phyloP scores from a whole-genome alignment of 2,888 invertebrate genomes.

The Bedellia somnulentella region DNA sequence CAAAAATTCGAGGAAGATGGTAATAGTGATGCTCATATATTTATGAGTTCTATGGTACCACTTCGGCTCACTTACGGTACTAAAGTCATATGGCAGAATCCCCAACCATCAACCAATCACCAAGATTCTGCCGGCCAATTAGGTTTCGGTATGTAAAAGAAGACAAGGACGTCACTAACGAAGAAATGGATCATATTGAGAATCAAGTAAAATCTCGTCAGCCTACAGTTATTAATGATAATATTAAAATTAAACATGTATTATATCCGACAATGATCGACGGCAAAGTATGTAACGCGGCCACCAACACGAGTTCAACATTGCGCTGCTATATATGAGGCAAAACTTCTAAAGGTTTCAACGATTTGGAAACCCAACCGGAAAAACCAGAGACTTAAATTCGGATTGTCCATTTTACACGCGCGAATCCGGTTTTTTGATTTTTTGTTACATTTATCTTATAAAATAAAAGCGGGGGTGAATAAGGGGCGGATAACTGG shows the following conservation, averaged over 20 bases:
- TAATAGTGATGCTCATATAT: conserved; percentile 16
- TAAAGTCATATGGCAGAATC: conserved; percentile 16
- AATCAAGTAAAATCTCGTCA: conserved; percentile 4
- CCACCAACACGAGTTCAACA: conserved; percentile 6
- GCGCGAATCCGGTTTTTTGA: conserved; percentile 12
- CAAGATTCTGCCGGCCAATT: conserved; percentile 14
- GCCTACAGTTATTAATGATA: neutral
- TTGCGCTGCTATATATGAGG: conserved; percentile 8
- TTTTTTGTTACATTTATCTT: conserved; percentile 2
- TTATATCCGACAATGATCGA: conserved; percentile 12
- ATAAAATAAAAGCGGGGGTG: too few species aligned
- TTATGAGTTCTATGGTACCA: conserved; percentile 13
- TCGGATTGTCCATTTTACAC: conserved; percentile 12
- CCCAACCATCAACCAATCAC: conserved; percentile 15
- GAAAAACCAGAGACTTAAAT: conserved; percentile 5
- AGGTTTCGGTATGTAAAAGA: conserved; percentile 12
- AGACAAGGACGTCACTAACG: too few species aligned
- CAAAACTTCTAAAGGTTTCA: conserved; percentile 11
- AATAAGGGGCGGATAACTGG: too few species aligned
- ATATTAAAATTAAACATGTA: conserved; percentile 6
- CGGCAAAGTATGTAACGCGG: conserved; percentile 10
- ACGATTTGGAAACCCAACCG: conserved; percentile 8
- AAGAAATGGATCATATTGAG: conserved; percentile 10
- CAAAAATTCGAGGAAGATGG: conserved; percentile 13
- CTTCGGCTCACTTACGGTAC: conserved; percentile 6